Evolutionary conservation across 2,888 invertebrate genomes (phyloP), one percentile per base, ranked within the genome.

Genomic region (Dryocosmus kuriphilus): DNA sequence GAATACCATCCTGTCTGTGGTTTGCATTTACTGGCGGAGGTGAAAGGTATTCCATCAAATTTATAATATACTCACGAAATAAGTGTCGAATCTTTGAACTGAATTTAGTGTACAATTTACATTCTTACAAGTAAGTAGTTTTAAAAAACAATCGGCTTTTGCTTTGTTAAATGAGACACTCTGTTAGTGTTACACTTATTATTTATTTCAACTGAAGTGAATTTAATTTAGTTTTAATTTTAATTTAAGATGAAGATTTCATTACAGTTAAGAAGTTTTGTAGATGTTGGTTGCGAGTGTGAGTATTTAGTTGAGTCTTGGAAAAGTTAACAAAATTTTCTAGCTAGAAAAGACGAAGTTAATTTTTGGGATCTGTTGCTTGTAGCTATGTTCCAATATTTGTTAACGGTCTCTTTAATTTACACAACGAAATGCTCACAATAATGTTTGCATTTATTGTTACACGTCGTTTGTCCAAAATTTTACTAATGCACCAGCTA

Each of bases 1-100:
- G 83, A 86, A 86, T 88, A 89, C 89, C 90, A 90, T 91, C 90
- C 90, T 90, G 90, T 91, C 90, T 90, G 90, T 90, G 89, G 89
- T 89, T 89, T 89, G 85, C 85, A 86, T 83, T 82, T 84, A 81
- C 82, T 81, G 80, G 81, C 81, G 83, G 80, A 84, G 81, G 82
- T 83, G 81, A 82, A 84, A 83, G 80, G 80, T 83, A 79, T 79
- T 81, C 79, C 77, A 79, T 80, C 61, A 79, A 77, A 79, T 46
- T 77, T 74, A 60, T 74, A 4, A 79, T 32, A 38, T 46, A 38
- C 24, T 27, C 22, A 14, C 4, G 6, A 57, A 60, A 60, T 57
- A 27, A 5, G 6, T 24, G 14, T 60, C 57, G 57, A 60, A 27
- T 11, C 57, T 60, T 27, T 60, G 57, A 27, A 60, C 57, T 60